phyloP scores from a whole-genome alignment of 2,797 vertebrate species.

The Fundulus diaphanus region DNA sequence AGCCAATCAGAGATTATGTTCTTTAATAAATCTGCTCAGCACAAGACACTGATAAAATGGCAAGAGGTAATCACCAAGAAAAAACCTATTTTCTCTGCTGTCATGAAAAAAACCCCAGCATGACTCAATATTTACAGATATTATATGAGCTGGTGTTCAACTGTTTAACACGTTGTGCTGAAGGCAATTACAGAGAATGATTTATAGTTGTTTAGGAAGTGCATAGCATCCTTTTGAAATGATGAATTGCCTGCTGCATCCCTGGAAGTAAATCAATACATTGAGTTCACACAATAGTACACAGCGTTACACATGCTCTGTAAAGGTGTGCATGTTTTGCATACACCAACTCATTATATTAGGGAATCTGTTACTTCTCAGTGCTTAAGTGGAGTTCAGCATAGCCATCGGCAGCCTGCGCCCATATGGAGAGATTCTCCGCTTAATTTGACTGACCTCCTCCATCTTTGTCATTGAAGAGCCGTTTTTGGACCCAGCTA shows the following conservation, averaged over 20 bases:
- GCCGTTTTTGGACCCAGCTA: constrained; percentile 73
- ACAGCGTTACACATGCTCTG: constrained; percentile 29
- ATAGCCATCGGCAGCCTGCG: constrained; percentile 28
- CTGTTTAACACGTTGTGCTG: constrained; percentile 26
- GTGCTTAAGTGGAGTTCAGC: constrained; percentile 30
- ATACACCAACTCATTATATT: constrained; percentile 14
- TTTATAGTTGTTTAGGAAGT: constrained; percentile 63
- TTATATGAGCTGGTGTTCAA: constrained; percentile 37
- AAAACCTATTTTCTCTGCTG: neutral
- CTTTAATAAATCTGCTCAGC: neutral
- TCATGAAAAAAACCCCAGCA: neutral
- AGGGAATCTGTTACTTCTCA: constrained; percentile 3
- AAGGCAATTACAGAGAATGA: constrained; percentile 56
- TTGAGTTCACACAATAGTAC: constrained; percentile 32
- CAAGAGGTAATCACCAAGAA: constrained; percentile 16
- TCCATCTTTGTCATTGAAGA: constrained; percentile 73
- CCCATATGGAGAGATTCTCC: constrained; percentile 46
- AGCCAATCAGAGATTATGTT: neutral
- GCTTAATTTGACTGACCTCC: constrained; percentile 58
- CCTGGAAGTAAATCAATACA: constrained; percentile 54
- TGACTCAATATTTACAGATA: constrained; percentile 41
- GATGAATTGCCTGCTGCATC: constrained; percentile 59
- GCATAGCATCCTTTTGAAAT: constrained; percentile 38
- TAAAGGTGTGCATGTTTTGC: constrained; percentile 38
- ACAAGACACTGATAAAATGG: constrained; percentile 3